Conservation (phyloP, 2,888 invertebrate species). For the Tineola bisselliella region DNA sequence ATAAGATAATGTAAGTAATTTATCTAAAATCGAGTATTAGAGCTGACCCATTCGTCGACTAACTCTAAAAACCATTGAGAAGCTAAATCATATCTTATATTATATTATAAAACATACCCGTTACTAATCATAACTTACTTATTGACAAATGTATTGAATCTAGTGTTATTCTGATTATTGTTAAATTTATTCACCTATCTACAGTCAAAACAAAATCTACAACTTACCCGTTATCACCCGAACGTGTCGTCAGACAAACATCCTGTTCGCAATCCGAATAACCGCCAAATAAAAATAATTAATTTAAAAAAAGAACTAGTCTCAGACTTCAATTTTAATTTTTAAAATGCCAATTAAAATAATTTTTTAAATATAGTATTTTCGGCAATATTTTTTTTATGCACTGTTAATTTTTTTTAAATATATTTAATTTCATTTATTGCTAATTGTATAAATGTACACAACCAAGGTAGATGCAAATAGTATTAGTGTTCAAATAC, state of each 20-base stretch:
- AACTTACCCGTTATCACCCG: conserved; percentile 13
- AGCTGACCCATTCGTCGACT: conserved; percentile 66
- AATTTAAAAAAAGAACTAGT: neutral
- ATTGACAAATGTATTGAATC: conserved; percentile 37
- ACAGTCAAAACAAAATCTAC: neutral
- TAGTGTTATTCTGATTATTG: conserved; percentile 33
- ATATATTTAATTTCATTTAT: no score
- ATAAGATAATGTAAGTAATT: conserved; percentile 38
- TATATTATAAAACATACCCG: conserved; percentile 39
- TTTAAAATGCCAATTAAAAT: neutral
- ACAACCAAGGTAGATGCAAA: no score
- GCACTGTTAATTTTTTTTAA: no score
- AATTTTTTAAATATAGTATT: no score
- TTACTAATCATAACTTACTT: conserved; percentile 32
- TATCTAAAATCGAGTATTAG: conserved; percentile 54
- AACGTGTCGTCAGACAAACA: conserved; percentile 1
- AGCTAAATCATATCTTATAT: conserved; percentile 52
- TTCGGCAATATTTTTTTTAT: no score
- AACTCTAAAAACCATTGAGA: conserved; percentile 66
- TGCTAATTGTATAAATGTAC: no score
- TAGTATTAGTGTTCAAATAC: no score
- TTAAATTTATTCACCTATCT: conserved; percentile 22
- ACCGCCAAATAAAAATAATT: neutral
- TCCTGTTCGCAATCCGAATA: neutral
- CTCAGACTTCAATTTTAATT: neutral